Base-by-base conservation (phyloP, 2,888 invertebrate species). In the Dromius quadrimaculatus region DNA sequence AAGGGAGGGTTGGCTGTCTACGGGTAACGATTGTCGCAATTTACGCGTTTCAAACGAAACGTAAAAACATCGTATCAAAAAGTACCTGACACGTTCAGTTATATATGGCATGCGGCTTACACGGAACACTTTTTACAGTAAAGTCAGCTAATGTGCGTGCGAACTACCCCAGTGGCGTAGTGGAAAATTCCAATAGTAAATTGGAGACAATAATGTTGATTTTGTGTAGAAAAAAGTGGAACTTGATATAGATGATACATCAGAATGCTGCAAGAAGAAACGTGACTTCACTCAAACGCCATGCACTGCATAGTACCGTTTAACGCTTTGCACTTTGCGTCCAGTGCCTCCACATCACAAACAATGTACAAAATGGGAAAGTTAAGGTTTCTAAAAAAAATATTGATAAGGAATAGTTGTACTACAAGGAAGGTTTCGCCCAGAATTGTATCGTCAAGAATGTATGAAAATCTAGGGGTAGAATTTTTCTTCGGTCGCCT, bases 1-100 rank as follows among this genome's bases (percentile, higher is more conserved):
- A 11, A 22, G 9, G 2, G 2, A 15, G 20, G 5, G 13, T 17
- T 11, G 20, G 1, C 19, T 59, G 36, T 59, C 59, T 19, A 43
- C 62, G 15, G 47, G 36, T 62, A 57, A 43, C 63, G 43, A 63
- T 63, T 63, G 63, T 43, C 63, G 63, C 63, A 63, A 63, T 63
- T 63, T 63, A 63, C 63, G 41, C 63, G 63, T 23, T 22, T 57
- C 57, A n/a, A 34, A 32, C 32, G 13, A 15, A 57, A 57, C 34
- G 43, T 43, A 63, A 63, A 63, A 63, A 63, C 63, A 43, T 45
- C 63, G 45, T 63, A 63, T 63, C 63, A 63, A 63, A 63, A 63
- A 15, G 4, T 28, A 22, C 15, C 63, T 63, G 63, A 63, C 63
- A 63, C 63, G 63, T 41, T 17, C 28, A 43, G 63, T 63, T 63